Conservation (phyloP, 2,113 vertebrate species). For the Melanotaenia duboulayi region DNA sequence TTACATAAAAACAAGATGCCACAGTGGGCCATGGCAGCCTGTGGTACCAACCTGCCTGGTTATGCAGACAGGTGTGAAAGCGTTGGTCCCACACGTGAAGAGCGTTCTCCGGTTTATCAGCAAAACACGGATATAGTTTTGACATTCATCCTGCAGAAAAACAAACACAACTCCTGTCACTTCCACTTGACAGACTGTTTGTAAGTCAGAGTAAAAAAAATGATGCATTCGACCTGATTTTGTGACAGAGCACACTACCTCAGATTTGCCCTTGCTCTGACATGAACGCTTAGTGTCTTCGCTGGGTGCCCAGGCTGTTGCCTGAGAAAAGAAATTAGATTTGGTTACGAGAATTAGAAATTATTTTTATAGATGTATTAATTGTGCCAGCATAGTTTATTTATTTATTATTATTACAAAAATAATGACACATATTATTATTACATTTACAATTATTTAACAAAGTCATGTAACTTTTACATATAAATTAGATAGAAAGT, state of each 20-base stretch:
- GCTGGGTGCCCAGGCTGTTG: constrained; percentile 91
- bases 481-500: no score
- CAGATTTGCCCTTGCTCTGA: constrained; percentile 96
- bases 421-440: no score
- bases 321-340: constrained; percentile 73
- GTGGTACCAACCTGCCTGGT: constrained; percentile 85
- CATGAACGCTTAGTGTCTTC: constrained; percentile 92
- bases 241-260: constrained; percentile 80
- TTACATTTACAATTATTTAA: no score
- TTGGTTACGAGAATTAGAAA: neutral
- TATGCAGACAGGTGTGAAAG: constrained; percentile 91
- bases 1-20: no score
- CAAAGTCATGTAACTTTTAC: no score
- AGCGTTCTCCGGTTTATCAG: constrained; percentile 86
- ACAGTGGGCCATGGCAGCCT: no score
- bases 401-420: no score
- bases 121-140: constrained; percentile 95
- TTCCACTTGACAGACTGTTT: neutral
- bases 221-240: neutral
- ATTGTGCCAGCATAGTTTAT: no score
- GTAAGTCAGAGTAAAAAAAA: neutral
- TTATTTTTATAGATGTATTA: neutral
- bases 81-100: constrained; percentile 94
- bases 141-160: constrained; percentile 90
- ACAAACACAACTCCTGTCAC: neutral